Evolutionary conservation across 2,888 invertebrate species (phyloP).

Genomic region (Machimus atricapillus): DNA sequence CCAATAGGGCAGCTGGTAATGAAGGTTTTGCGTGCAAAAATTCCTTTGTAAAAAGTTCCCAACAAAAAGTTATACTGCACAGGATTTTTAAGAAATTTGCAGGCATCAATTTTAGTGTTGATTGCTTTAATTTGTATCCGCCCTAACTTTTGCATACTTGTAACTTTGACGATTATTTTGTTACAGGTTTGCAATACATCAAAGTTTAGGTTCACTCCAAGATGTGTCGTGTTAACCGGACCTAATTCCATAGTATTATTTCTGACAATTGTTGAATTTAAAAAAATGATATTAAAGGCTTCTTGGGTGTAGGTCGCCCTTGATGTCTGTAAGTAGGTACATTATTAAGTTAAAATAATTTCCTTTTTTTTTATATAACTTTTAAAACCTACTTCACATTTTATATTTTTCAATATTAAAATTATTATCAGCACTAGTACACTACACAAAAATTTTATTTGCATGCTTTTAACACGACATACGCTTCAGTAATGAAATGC

Average conservation of each 20-base stretch:
- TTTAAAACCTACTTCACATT: not conserved
- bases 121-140: not conserved
- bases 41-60: not conserved
- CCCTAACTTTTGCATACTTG: not conserved
- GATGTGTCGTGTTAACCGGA: not conserved
- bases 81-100: not conserved
- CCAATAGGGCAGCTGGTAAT: not conserved
- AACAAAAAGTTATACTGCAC: not conserved
- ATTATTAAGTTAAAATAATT: not conserved
- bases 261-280: not conserved
- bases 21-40: not conserved
- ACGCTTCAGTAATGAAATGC: not conserved
- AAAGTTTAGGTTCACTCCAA: not conserved
- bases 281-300: not conserved
- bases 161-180: not conserved
- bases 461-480: not conserved
- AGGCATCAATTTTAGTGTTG: not conserved
- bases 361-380: not conserved
- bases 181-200: not conserved
- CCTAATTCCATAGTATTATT: not conserved
- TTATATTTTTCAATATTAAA: not conserved
- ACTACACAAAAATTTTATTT: not conserved
- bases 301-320: not conserved
- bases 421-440: not conserved
- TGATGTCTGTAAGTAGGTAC: not conserved